Base-by-base conservation (phyloP, 2,888 invertebrate genomes). In the Galerucella calmariensis region DNA sequence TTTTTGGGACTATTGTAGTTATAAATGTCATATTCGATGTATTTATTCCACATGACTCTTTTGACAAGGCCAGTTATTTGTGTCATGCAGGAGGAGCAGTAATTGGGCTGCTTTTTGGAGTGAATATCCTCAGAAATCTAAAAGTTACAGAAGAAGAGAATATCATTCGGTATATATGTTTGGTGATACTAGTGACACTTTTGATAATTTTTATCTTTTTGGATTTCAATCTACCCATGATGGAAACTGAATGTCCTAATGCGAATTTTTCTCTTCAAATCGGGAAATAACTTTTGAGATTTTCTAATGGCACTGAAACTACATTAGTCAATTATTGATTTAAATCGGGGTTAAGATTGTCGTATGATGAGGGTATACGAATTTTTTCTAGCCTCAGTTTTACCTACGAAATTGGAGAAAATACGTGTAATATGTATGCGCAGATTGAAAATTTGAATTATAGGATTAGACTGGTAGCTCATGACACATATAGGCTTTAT, bases 31-130 rank as follows among this genome's bases (percentile, higher is more conserved):
- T 71, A 41, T 61, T 78, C 71, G 97, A 56, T 27, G 10, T 65
- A 65, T 41, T 62, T 3, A 5, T n/a, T 35, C 6, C 11, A 2
- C 24, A 14, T 61, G 35, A 62, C 14, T n/a, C 63, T 14, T 6
- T 24, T n/a, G 67, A 66, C 27, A 1, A 12, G 35, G 66, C 72
- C 12, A 79, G 98, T 16, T 97, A 98, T 85, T 94, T 95, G 2
- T 97, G 98, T 12, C 98, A 99, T 88, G 67, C 81, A 12, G 82
- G 82, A 0, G 83, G 83, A 1, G 95, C 97, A 56, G 81, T 97
- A 2, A 96, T 97, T 70, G 98, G 98, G 81, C 87, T 93, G 3
- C 86, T 93, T 24, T 89, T 92, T 61, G 93, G 92, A 2, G 89
- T 93, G 75, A 90, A 91, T 72, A 88, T 91, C 10, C 86, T 93